Base-by-base conservation (phyloP, 2,113 vertebrate species). In the Bos javanicus region DNA sequence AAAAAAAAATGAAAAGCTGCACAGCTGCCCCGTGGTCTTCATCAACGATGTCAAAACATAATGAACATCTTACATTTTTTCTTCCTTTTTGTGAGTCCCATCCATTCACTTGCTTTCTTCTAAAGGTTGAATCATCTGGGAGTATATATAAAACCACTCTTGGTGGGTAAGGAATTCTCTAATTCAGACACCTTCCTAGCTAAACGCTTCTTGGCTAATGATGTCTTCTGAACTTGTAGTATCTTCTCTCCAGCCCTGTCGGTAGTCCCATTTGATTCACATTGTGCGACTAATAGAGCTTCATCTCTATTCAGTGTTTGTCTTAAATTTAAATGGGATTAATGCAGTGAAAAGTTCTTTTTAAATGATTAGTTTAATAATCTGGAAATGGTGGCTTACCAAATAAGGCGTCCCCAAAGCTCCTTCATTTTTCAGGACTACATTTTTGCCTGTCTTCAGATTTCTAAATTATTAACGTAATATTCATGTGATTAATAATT, bases 281-380 rank as follows among this genome's bases (percentile, higher is more conserved):
- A 98, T 97, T 97, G 87, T 97, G 85, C 83, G 96, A 89, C 86
- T 98, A 98, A 98, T 98, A 98, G 95, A 98, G 92, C 97, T 98
- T 98, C 93, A 97, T 92, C 74, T 97, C 57, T 97, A 94, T 57
- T 98, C 97, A 98, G 46, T 97, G 64, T 98, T 98, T 21, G 83
- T 97, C 96, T 97, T 95, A 97, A 98, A 98, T 98, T 98, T 98
- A 99, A 98, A 98, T 98, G 92, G 87, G 62, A 98, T 98, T 98
- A 98, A 98, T 98, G 93, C 96, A 97, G 91, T 97, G 97, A 98
- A 98, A 98, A 98, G 33, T 97, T 98, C n/a, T 97, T 98, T 98
- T 96, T 81, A 98, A 98, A 98, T 96, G 39, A 97, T 98, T 98
- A 98, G 39, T 43, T 98, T 99, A 98, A 98, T 98, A 98, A 98